Conservation (phyloP, 1,140 invertebrate species). For the Orchesella cincta region DNA sequence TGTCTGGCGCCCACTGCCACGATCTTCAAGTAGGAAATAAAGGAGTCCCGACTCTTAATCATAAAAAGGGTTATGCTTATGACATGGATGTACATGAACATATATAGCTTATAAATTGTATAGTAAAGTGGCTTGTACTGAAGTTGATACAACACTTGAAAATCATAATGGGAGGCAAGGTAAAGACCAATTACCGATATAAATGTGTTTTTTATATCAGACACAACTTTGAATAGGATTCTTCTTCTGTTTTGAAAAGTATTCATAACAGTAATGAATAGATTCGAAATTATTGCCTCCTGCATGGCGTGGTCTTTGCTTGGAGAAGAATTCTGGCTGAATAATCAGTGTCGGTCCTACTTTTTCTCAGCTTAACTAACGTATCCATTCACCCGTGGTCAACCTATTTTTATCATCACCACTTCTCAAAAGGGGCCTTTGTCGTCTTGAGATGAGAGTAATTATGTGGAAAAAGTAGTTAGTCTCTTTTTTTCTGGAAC, state of each 20-base stretch:
- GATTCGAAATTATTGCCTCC: neutral
- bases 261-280: neutral
- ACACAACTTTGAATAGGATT: neutral
- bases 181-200: neutral
- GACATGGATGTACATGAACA: too few species aligned
- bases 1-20: slow-evolving; percentile 47
- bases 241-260: neutral
- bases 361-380: slow-evolving; percentile 21
- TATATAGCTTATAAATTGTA: too few species aligned
- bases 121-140: too few species aligned
- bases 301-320: neutral
- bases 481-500: neutral
- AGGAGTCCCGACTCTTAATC: neutral
- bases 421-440: neutral
- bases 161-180: slow-evolving; percentile 12
- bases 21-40: neutral
- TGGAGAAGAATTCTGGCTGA: neutral
- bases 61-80: slow-evolving; percentile 20
- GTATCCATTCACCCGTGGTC: neutral
- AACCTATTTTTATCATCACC: neutral
- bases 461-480: neutral
- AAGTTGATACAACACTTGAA: too few species aligned
- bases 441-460: neutral
- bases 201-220: neutral
- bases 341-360: slow-evolving; percentile 10